phyloP scores from a whole-genome alignment of 1,140 invertebrate species.

The Halictus rubicundus region DNA sequence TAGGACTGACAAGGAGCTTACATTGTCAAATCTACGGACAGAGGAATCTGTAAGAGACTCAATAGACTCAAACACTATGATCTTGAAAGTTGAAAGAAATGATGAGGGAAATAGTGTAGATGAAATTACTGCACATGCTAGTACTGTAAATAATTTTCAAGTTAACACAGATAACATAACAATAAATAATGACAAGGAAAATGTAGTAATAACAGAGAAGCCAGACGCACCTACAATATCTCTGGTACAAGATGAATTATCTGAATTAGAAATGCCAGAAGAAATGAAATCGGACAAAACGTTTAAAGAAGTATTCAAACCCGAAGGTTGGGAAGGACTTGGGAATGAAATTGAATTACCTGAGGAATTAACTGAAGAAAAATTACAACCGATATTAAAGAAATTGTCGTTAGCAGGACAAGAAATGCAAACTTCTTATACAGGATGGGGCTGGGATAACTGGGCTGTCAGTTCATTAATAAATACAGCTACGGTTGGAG shows the following conservation, averaged over 20 bases:
- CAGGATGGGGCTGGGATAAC: constrained; percentile 85
- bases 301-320: constrained; percentile 77
- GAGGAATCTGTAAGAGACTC: not conserved
- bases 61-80: not conserved
- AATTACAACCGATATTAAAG: constrained; percentile 65
- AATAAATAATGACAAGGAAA: constrained; percentile 34
- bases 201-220: constrained; percentile 21
- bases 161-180: constrained; percentile 40
- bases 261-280: constrained; percentile 71
- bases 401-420: constrained; percentile 52
- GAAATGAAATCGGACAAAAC: constrained; percentile 77
- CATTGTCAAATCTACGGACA: constrained; percentile 15
- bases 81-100: not conserved
- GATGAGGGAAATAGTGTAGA: not conserved
- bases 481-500: constrained; percentile 86
- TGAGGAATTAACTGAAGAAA: constrained; percentile 66
- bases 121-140: not conserved
- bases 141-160: not conserved
- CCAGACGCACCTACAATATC: not conserved
- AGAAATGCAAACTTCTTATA: constrained; percentile 45
- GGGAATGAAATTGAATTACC: constrained; percentile 69
- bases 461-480: constrained; percentile 87
- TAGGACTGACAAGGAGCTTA: constrained; percentile 1
- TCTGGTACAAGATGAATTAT: constrained; percentile 42
- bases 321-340: constrained; percentile 74